Evolutionary conservation across 2,113 vertebrate species (phyloP), one percentile per base, ranked within the genome.

Genomic region (Dasypus novemcinctus): DNA sequence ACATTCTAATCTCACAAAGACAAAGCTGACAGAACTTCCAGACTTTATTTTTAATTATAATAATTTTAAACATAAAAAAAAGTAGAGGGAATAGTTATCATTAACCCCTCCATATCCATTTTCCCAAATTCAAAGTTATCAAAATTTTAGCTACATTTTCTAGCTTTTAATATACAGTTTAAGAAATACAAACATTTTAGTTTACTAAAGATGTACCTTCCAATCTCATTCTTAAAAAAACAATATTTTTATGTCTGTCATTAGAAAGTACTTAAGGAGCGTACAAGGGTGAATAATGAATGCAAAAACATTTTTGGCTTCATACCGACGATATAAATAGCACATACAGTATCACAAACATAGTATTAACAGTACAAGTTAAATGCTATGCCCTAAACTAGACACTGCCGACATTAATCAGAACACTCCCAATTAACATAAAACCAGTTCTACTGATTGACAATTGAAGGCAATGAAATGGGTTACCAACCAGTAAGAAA

Each of bases 1-100:
- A 79, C 41, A 93, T 27, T 83, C 49, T 4, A 33, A 79, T 83
- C 84, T 96, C 69, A 92, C 33, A 93, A 13, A 92, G 31, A 7
- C 33, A 46, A 90, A 75, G 38, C 12, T 93, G 21, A 87, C 18
- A 91, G 52, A 93, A 86, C 17, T 86, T 91, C 1, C 29, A 54
- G 41, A 23, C 21, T 54, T 71, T 86, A 54, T 31, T 78, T 68
- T 74, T 82, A 75, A 81, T 75, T 43, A n/a, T 71, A 38, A 81
- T 89, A 79, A 43, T 87, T 74, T 95, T 61, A 69, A 87, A 54
- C 83, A 57, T 36, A 38, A 25, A 74, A 75, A 89, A 85, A 25
- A 69, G 17, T 69, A 71, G 15, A 81, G 41, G 59, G 41, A 63
- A 82, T 43, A 80, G 49, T 49, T 49, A 21, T 33, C 41, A 79